Evolutionary conservation across 2,888 invertebrate genomes (phyloP), one percentile per base, ranked within the genome.

Genomic region (Papilio gigon): DNA sequence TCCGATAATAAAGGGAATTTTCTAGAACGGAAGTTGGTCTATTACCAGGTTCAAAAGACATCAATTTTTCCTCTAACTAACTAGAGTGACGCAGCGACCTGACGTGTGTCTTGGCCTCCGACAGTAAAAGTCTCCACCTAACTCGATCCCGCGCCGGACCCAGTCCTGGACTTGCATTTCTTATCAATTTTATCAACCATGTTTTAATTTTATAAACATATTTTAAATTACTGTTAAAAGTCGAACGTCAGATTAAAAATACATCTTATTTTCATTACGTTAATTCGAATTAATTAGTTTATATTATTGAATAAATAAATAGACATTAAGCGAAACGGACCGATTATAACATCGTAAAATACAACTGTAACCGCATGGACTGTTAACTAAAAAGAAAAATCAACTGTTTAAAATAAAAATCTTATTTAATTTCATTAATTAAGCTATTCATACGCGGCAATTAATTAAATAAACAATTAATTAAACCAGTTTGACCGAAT

Each of bases 391-490:
- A 37, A 37, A 30, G n/a, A 53, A 30, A 30, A 30, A 56, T 56
- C 17, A 30, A 53, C 14, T 53, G 9, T 30, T 27, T 9, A 40
- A n/a, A 37, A 47, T 60, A 33, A 59, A 60, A 30, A 9, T 4
- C 47, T 61, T 37, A 61, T 50, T 67, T 53, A 50, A 53, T 27
- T 61, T 53, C 20, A 44, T 35, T 56, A 53, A 67, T 61, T 60
- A 61, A 67, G 47, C 30, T 27, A 67, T 67, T 42, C 62, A 61
- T n/a, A 17, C 35, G 17, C 37, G 47, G 56, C 22, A 30, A 67
- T 67, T 67, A 60, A 60, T 60, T 67, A 50, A 8, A 60, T 67
- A 61, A 53, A 47, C 40, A 62, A 56, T 67, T 53, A 67, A 56
- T 22, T 37, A 56, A 67, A 62, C 62, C 53, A 67, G 62, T 67